phyloP scores from a whole-genome alignment of 2,113 vertebrate genomes.

The Corydoras sp. region DNA sequence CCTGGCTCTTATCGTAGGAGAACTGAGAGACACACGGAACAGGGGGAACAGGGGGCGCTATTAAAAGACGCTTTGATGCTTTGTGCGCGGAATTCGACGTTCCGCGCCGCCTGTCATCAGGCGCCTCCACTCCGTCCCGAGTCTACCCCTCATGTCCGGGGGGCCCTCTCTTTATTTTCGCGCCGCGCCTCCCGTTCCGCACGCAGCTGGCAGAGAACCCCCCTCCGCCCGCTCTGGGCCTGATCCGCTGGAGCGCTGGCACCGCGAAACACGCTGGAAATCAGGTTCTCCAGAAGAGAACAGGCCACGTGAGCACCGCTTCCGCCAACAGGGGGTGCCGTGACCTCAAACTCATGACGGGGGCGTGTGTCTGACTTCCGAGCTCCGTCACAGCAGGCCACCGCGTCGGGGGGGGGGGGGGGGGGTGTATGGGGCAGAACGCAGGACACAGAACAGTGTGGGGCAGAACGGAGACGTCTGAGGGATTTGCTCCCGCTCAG shows the following conservation, averaged over 20 bases:
- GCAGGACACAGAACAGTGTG: too few species aligned
- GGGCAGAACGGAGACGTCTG: too few species aligned
- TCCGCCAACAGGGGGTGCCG: conserved; percentile 63
- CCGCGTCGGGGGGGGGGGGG: too few species aligned
- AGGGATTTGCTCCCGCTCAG: too few species aligned
- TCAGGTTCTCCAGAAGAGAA: conserved; percentile 14
- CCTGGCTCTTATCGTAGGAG: conserved; percentile 74
- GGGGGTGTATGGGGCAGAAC: too few species aligned
- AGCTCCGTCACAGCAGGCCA: neutral
- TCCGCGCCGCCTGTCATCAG: neutral
- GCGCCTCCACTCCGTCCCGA: conserved; percentile 6
- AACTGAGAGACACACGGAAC: conserved; percentile 64
- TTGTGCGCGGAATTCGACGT: neutral
- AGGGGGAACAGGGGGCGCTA: neutral
- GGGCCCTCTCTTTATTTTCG: neutral
- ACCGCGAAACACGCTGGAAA: conserved; percentile 37
- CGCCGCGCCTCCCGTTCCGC: neutral
- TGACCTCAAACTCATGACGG: conserved; percentile 48
- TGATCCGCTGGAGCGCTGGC: conserved; percentile 42
- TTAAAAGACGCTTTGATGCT: conserved; percentile 1
- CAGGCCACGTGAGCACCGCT: conserved; percentile 40
- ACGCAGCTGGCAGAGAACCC: conserved; percentile 44
- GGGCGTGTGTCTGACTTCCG: conserved; percentile 17
- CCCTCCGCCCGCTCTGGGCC: conserved; percentile 38
- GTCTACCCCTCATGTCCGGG: conserved; percentile 10